Evolutionary conservation across 2,797 vertebrate species (phyloP).

Genomic region (Erpetoichthys calabaricus): DNA sequence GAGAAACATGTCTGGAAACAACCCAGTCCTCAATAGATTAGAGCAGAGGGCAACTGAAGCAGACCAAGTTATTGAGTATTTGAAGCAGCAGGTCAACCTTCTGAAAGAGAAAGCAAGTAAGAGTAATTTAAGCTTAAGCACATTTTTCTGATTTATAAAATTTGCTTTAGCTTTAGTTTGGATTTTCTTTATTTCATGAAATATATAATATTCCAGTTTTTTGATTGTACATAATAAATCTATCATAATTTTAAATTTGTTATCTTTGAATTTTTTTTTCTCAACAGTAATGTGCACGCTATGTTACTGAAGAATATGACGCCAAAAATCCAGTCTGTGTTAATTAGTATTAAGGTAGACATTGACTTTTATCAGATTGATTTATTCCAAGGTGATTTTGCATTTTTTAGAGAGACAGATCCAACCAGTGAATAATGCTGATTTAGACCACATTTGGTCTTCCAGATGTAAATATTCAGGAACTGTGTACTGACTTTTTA

Average conservation of each 20-base stretch:
- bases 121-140: slow-evolving; percentile 22
- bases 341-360: too few relatives aligned
- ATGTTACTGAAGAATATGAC: too few relatives aligned
- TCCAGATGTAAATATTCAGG: too few relatives aligned
- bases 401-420: too few relatives aligned
- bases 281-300: not conserved
- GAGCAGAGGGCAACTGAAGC: slow-evolving; percentile 88
- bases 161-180: too few relatives aligned
- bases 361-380: too few relatives aligned
- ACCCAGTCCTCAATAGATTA: slow-evolving; percentile 67
- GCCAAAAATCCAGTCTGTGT: too few relatives aligned
- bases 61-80: slow-evolving; percentile 87
- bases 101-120: slow-evolving; percentile 94
- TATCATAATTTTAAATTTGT: slow-evolving; percentile 1
- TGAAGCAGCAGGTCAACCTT: slow-evolving; percentile 87
- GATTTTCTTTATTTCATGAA: not conserved
- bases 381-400: too few relatives aligned
- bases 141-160: too few relatives aligned
- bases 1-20: slow-evolving; percentile 75
- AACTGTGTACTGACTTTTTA: too few relatives aligned
- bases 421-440: too few relatives aligned
- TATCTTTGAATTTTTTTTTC: not conserved
- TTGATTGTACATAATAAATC: not conserved
- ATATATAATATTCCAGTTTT: not conserved
- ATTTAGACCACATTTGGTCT: too few relatives aligned